A percentile compares a stretch with the other conserved stretches of the same genome.
phyloP scores from a whole-genome alignment of 2,888 invertebrate genomes.

The Nephrotoma flavescens region DNA sequence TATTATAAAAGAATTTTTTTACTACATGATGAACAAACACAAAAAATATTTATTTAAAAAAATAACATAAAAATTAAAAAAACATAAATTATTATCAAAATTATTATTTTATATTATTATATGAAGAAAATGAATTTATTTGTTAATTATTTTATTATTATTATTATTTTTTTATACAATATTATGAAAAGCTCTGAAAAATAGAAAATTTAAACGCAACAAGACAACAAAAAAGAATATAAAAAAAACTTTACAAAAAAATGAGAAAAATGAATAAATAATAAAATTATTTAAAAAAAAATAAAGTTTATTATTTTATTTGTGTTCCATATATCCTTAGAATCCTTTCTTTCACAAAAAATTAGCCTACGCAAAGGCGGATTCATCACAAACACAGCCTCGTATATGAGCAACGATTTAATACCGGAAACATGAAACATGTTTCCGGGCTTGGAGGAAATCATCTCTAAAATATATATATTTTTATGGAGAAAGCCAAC shows the following conservation, averaged over 20 bases:
- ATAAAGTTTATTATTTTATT: neutral
- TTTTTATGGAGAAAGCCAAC: too few species aligned
- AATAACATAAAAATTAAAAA: neutral
- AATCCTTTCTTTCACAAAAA: too few species aligned
- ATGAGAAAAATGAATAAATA: neutral
- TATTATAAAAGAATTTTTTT: neutral
- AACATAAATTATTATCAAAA: neutral
- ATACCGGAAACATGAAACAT: too few species aligned
- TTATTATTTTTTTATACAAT: neutral
- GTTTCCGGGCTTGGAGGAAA: too few species aligned
- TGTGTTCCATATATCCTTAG: too few species aligned
- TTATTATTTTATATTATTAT: neutral
- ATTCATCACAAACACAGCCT: too few species aligned
- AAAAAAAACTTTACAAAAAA: neutral
- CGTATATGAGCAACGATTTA: too few species aligned
- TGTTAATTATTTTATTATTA: neutral
- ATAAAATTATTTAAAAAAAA: neutral
- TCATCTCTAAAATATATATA: too few species aligned
- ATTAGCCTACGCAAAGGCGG: too few species aligned
- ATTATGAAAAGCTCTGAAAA: neutral
- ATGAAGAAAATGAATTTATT: neutral
- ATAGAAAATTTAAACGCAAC: neutral
- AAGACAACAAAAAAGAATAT: neutral
- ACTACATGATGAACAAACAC: neutral
- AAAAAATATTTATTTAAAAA: neutral